phyloP scores from a whole-genome alignment of 2,797 vertebrate genomes.

The Scarus forsteni region DNA sequence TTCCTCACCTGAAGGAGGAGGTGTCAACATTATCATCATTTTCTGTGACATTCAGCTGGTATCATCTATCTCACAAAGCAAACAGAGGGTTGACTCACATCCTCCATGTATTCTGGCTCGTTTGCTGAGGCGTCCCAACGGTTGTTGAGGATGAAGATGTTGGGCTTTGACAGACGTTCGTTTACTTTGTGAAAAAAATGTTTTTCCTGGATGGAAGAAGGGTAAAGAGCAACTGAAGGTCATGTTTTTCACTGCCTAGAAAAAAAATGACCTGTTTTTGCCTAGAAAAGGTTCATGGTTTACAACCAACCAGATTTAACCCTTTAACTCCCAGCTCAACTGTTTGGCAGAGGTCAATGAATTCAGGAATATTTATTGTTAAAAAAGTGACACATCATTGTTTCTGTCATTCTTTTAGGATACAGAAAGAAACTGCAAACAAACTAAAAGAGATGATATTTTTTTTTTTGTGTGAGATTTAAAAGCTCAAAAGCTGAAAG shows the following conservation, averaged over 20 bases:
- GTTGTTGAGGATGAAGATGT: constrained; percentile 99
- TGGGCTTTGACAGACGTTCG: constrained; percentile 95
- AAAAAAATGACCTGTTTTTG: neutral
- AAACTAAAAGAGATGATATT: no score
- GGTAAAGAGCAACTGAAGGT: neutral
- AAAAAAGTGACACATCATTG: no score
- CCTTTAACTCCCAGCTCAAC: no score
- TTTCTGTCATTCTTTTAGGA: no score
- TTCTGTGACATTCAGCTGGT: neutral
- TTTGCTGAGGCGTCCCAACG: constrained; percentile 98
- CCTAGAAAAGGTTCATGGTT: neutral
- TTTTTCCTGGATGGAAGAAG: constrained; percentile 88
- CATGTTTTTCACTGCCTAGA: neutral
- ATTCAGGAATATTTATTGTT: no score
- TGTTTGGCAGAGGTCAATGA: no score
- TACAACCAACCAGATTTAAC: no score
- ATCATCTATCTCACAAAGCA: neutral
- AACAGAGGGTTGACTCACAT: constrained; percentile 85
- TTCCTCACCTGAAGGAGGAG: constrained; percentile 87
- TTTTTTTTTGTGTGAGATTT: no score
- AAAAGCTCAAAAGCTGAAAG: no score
- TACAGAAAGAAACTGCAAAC: no score
- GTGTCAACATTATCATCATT: neutral
- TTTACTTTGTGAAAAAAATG: constrained; percentile 99
- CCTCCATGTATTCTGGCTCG: constrained; percentile 98